Conservation (phyloP, 2,888 invertebrate genomes). For the Sarcophaga rosellei region DNA sequence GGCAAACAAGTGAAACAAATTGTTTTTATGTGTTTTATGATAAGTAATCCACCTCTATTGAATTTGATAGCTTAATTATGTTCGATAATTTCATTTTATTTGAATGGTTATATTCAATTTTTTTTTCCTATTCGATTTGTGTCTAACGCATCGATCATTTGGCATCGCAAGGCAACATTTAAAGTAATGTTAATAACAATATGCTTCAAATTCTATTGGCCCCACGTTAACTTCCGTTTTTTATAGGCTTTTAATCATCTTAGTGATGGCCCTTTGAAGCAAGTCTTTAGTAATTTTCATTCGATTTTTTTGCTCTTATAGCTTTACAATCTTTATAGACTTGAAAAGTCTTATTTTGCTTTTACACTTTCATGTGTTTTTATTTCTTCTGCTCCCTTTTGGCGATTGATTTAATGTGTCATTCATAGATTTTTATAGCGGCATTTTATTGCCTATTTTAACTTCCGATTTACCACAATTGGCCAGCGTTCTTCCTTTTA, state of each 20-base stretch:
- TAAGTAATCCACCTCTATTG: constrained; percentile 3
- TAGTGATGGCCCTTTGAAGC: constrained; percentile 56
- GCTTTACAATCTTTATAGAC: constrained; percentile 15
- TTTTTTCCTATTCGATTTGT: constrained; percentile 31
- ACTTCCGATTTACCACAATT: constrained; percentile 82
- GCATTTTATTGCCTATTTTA: constrained; percentile 81
- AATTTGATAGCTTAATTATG: constrained; percentile 59
- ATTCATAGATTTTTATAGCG: constrained; percentile 82
- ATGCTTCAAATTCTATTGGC: constrained; percentile 63
- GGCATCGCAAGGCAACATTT: not conserved
- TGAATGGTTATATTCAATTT: not conserved
- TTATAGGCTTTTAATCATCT: constrained; percentile 67
- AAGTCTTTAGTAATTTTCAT: constrained; percentile 40
- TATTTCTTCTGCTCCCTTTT: constrained; percentile 75
- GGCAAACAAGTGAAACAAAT: constrained; percentile 52
- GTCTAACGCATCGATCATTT: not conserved
- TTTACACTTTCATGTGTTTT: not conserved
- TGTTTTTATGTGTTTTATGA: constrained; percentile 40
- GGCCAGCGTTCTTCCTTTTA: constrained; percentile 70
- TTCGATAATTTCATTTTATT: constrained; percentile 46
- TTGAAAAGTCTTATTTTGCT: constrained; percentile 40
- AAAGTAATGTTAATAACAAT: constrained; percentile 38
- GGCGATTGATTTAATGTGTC: constrained; percentile 82
- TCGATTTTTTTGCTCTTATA: constrained; percentile 8
- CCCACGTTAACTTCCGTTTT: constrained; percentile 44